Evolutionary conservation across 2,888 invertebrate species (phyloP).

Genomic region (Catonia carolina): DNA sequence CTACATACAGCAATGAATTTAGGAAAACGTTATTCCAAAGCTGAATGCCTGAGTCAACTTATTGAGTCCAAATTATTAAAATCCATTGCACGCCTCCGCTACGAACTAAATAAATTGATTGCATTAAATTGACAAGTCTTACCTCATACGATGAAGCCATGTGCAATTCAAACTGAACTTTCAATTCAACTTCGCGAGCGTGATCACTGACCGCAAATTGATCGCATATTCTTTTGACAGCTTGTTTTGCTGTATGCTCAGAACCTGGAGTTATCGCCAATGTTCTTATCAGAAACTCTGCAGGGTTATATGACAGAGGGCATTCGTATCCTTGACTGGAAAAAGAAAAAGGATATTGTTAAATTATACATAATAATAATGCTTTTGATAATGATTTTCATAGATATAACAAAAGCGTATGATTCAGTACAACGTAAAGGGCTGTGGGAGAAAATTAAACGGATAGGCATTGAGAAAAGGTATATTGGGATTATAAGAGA

Average conservation of each 20-base stretch:
- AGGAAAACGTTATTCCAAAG: too few relatives aligned
- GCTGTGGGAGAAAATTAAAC: too few relatives aligned
- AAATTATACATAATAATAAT: conserved; percentile 13
- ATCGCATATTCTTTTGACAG: conserved; percentile 67
- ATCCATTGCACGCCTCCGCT: too few relatives aligned
- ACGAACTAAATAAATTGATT: too few relatives aligned
- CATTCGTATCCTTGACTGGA: conserved; percentile 65
- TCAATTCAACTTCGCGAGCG: conserved; percentile 66
- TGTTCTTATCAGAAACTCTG: conserved; percentile 81
- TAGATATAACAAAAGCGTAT: too few relatives aligned
- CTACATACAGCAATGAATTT: too few relatives aligned
- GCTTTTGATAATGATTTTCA: conserved; percentile 1
- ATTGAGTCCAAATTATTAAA: too few relatives aligned
- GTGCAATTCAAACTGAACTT: conserved; percentile 51
- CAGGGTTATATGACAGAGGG: conserved; percentile 79
- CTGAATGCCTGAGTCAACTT: too few relatives aligned
- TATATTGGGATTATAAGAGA: too few relatives aligned
- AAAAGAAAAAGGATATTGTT: conserved; percentile 18
- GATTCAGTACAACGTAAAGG: too few relatives aligned
- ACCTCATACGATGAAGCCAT: conserved; percentile 53
- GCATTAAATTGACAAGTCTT: too few relatives aligned
- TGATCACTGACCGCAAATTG: conserved; percentile 70
- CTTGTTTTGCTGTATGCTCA: conserved; percentile 62
- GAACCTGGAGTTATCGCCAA: conserved; percentile 67
- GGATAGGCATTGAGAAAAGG: too few relatives aligned